Conservation (phyloP, 2,113 vertebrate genomes). For the Nanorana parkeri region DNA sequence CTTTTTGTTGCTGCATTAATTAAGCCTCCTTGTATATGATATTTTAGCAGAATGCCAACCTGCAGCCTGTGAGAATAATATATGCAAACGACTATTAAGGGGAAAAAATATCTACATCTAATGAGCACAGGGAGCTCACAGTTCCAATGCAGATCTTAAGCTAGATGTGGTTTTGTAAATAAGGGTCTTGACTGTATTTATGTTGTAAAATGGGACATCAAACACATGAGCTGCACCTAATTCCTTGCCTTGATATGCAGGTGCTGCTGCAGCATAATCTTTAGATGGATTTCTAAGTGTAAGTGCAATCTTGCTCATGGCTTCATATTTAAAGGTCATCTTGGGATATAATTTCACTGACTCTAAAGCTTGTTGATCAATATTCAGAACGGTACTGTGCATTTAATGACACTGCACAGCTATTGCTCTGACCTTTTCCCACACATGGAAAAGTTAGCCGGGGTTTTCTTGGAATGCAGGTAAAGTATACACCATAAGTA, state of each 20-base stretch:
- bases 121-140: background rate
- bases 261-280: constrained; percentile 26
- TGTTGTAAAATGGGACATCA: constrained; percentile 39
- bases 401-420: constrained; percentile 42
- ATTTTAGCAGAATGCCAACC: no score
- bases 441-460: constrained; percentile 6
- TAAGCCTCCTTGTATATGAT: no score
- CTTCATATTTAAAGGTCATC: constrained; percentile 54
- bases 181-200: constrained; percentile 14
- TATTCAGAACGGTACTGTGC: constrained; percentile 45
- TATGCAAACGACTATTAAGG: background rate
- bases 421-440: constrained; percentile 34
- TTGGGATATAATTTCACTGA: constrained; percentile 50
- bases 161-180: background rate
- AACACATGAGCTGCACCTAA: constrained; percentile 11
- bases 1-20: no score
- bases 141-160: background rate
- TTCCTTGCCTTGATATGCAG: constrained; percentile 19
- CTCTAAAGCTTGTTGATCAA: constrained; percentile 54
- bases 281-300: constrained; percentile 39
- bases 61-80: no score
- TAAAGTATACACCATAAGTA: background rate
- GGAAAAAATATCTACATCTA: background rate
- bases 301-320: constrained; percentile 40
- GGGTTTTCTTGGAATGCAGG: constrained; percentile 41